Percentiles rank a stretch among this genome's conserved stretches.
Evolutionary conservation across 1,140 invertebrate species (phyloP).

Genomic region (Drosophila grimshawi): DNA sequence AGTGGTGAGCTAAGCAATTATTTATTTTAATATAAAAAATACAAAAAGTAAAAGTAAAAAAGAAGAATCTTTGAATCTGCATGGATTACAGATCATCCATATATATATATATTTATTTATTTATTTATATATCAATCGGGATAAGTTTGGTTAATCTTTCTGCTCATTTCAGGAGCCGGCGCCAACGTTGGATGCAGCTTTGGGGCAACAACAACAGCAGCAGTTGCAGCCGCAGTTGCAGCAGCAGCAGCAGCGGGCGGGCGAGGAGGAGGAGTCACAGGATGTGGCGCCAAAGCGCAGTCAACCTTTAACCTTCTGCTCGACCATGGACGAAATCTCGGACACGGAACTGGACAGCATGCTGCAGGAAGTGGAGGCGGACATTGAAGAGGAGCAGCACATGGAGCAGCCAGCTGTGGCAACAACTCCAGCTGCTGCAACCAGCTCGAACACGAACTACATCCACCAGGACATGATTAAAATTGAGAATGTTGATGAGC

Average conservation of each 20-base stretch:
- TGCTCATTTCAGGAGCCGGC: slow-evolving; percentile 7
- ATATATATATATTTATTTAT: too few relatives aligned
- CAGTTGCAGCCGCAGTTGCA: not conserved
- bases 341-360: slow-evolving; percentile 84
- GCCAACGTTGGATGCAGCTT: not conserved
- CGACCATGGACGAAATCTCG: slow-evolving; percentile 84
- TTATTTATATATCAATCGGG: too few relatives aligned
- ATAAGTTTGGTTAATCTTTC: too few relatives aligned
- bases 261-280: not conserved
- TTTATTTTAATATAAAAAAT: not conserved
- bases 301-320: slow-evolving; percentile 78
- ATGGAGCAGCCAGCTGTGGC: slow-evolving; percentile 15
- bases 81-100: too few relatives aligned
- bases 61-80: too few relatives aligned
- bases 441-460: slow-evolving; percentile 11
- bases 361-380: slow-evolving; percentile 81
- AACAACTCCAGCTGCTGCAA: slow-evolving; percentile 18
- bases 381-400: slow-evolving; percentile 47
- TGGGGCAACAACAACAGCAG: not conserved
- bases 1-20: slow-evolving; percentile 25
- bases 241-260: slow-evolving; percentile 6
- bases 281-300: slow-evolving; percentile 37
- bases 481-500: slow-evolving; percentile 10
- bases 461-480: slow-evolving; percentile 4
- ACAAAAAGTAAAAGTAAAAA: too few relatives aligned